phyloP scores from a whole-genome alignment of 2,113 vertebrate genomes.

The Martes martes region DNA sequence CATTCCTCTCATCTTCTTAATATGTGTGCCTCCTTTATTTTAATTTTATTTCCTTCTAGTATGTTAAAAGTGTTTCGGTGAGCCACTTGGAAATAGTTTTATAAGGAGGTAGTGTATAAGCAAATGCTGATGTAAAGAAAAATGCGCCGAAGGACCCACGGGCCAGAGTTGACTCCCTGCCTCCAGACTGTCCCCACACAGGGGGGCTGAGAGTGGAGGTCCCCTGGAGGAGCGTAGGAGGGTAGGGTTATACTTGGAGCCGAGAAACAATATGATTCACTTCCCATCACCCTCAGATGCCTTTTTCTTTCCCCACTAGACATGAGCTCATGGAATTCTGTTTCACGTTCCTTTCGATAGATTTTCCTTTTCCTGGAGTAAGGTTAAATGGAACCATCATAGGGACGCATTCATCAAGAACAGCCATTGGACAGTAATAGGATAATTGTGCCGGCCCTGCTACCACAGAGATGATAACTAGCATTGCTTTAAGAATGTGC shows the following conservation, averaged over 20 bases:
- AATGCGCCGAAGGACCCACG: neutral
- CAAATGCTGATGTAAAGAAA: neutral
- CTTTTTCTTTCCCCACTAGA: slow-evolving; percentile 63
- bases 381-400: slow-evolving; percentile 64
- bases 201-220: neutral
- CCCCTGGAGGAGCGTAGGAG: neutral
- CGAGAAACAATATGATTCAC: slow-evolving; percentile 68
- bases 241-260: slow-evolving; percentile 33
- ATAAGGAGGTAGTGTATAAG: neutral
- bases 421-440: slow-evolving; percentile 46
- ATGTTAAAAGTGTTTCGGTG: neutral
- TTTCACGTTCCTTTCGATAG: slow-evolving; percentile 57
- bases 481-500: slow-evolving; percentile 63
- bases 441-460: slow-evolving; percentile 48
- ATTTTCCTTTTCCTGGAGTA: slow-evolving; percentile 59
- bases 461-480: slow-evolving; percentile 70
- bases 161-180: neutral
- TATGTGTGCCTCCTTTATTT: neutral
- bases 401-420: slow-evolving; percentile 49
- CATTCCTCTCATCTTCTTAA: neutral
- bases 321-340: slow-evolving; percentile 63
- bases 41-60: neutral
- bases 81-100: neutral
- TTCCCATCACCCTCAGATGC: slow-evolving; percentile 64
- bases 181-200: neutral